These are phyloP conservation scores for Trachymyrmex cornetzi DNA, from an alignment of 1,140 invertebrate genomes.

Conservation along the genomic window DNA sequence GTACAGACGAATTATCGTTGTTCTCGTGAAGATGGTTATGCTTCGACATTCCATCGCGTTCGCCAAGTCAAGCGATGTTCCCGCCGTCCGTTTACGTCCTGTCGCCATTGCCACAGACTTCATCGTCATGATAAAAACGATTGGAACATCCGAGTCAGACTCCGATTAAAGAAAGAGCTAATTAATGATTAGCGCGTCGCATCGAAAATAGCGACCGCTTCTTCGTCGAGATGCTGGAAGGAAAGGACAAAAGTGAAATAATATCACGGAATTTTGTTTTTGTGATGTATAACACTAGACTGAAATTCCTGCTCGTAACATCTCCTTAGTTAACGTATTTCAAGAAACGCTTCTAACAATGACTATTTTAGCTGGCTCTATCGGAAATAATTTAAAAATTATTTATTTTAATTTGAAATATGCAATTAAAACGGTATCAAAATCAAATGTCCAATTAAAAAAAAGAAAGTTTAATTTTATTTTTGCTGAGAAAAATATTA, in stretches of 20 bases:
- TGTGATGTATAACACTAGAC: background rate
- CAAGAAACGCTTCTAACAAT: background rate
- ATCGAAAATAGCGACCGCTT: conserved; percentile 61
- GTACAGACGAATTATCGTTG: conserved; percentile 59
- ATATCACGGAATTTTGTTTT: background rate
- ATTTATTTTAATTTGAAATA: background rate
- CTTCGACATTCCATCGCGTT: conserved; percentile 72
- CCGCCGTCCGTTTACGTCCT: background rate
- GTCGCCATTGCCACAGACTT: conserved; percentile 4
- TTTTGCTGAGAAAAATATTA: background rate
- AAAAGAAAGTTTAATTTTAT: background rate
- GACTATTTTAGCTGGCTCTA: background rate
- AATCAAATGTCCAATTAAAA: background rate
- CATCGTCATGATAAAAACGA: conserved; percentile 48
- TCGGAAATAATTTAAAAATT: background rate
- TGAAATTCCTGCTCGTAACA: background rate
- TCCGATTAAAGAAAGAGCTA: conserved; percentile 74
- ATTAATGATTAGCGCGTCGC: conserved; percentile 78
- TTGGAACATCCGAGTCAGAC: conserved; percentile 64
- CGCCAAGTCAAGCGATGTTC: conserved; percentile 63
- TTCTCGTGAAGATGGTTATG: conserved; percentile 62
- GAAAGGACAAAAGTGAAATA: conserved; percentile 29
- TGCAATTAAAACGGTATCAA: background rate
- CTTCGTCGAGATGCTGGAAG: background rate
- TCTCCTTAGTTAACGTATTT: background rate